These are phyloP conservation scores for Anguilla pacifica DNA, from an alignment of 2,797 vertebrate genomes.

Conservation along the genomic window DNA sequence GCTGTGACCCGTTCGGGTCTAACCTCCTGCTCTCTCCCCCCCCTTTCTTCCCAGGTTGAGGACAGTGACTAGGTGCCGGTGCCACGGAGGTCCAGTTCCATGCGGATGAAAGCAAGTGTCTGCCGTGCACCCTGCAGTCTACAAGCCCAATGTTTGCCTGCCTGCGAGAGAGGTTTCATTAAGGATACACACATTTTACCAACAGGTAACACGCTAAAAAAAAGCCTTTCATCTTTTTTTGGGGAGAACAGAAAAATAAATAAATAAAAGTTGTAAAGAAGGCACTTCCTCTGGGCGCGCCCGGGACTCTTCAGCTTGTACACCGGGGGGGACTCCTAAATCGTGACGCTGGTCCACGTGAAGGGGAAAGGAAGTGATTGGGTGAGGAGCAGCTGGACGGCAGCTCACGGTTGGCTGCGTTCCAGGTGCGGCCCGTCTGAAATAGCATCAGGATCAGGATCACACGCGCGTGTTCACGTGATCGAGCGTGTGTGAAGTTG, in stretches of 20 bases:
- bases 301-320: slow-evolving; percentile 31
- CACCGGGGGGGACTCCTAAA: slow-evolving; percentile 31
- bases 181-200: slow-evolving; percentile 71
- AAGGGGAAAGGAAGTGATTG: not conserved
- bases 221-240: slow-evolving; percentile 1
- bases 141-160: slow-evolving; percentile 85
- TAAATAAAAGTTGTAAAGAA: not conserved
- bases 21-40: not conserved
- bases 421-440: not conserved
- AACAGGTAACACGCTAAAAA: slow-evolving; percentile 65
- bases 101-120: slow-evolving; percentile 82
- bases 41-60: slow-evolving; percentile 64
- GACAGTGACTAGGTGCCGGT: slow-evolving; percentile 48
- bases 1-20: not conserved
- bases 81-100: slow-evolving; percentile 69
- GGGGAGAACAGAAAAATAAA: not conserved
- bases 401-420: not conserved
- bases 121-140: slow-evolving; percentile 76
- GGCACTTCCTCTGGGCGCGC: slow-evolving; percentile 5
- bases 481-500: not conserved
- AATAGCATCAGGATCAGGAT: not conserved
- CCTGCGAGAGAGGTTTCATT: slow-evolving; percentile 79
- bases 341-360: slow-evolving; percentile 3
- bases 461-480: not conserved
- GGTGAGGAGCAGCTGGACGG: not conserved